Evolutionary conservation across 2,888 invertebrate genomes (phyloP), one percentile per base, ranked within the genome.

Genomic region (Darwinula stevensoni): DNA sequence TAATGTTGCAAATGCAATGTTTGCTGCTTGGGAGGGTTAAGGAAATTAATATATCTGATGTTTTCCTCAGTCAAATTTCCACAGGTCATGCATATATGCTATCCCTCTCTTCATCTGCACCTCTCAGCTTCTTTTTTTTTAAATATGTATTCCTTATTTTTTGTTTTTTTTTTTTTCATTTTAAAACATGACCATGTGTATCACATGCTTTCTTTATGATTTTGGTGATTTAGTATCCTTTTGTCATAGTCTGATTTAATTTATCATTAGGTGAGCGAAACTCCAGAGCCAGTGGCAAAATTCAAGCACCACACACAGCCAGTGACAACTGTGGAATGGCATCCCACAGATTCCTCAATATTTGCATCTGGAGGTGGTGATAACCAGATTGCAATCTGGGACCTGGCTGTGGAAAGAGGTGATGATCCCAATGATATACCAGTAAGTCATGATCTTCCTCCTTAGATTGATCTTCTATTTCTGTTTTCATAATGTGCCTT

Each of bases 251-350:
- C 31, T n/a, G 12, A 11, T 9, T 33, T 34, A 6, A n/a, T 38
- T 22, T 30, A 29, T 14, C 11, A 18, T 18, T 18, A 18, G 22
- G 22, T 18, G 6, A 18, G 22, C 6, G 6, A 14, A 27, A 31
- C n/a, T 3, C 11, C 13, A 12, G 65, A 63, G 30, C 70, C 88
- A 4, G 71, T 88, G 3, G 94, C 86, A 1, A 67, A 70, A 17
- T 88, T 97, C 49, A 88, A 88, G 49, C 86, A 97, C 48, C 97
- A 97, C 51, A 71, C 69, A 3, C 71, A 67, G 29, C 76, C 88
- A 2, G 67, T 97, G 33, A 91, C 86, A 1, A 84, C 88, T 0
- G 71, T 97, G 4, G 84, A 97, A 51, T 99, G 97, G 97, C 75
- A 80, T 55, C 84, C 82, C 38, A 61, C 61, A 3, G 97, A 99